Percentiles rank a stretch among this genome's conserved stretches.
Conservation (phyloP, 2,888 invertebrate species). For the Lasioglossum calceatum region DNA sequence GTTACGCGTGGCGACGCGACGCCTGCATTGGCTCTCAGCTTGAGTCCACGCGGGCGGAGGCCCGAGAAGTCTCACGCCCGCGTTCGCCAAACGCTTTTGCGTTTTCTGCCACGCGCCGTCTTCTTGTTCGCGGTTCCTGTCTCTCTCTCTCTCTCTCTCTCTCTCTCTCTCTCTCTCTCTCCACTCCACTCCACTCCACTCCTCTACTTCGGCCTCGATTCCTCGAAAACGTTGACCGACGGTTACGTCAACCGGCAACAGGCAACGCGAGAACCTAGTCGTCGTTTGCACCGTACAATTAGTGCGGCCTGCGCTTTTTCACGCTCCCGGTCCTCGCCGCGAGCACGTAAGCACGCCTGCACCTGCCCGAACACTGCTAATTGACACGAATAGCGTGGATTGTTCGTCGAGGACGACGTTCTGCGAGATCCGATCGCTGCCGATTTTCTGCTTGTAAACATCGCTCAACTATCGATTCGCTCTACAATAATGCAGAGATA, state of each 20-base stretch:
- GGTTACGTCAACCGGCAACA: constrained; percentile 34
- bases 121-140: constrained; percentile 13
- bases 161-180: no score
- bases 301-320: constrained; percentile 59
- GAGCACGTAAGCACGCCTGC: constrained; percentile 56
- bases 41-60: neutral
- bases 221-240: constrained; percentile 48
- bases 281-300: constrained; percentile 63
- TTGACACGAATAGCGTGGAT: constrained; percentile 70
- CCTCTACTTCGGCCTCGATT: constrained; percentile 50
- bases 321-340: constrained; percentile 40
- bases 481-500: neutral
- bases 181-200: no score
- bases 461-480: neutral
- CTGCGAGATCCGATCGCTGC: constrained; percentile 9
- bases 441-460: neutral
- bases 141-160: neutral
- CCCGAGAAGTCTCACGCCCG: constrained; percentile 2
- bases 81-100: constrained; percentile 31
- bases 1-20: constrained; percentile 31
- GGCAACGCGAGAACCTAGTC: constrained; percentile 17
- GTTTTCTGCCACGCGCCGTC: constrained; percentile 27
- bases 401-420: constrained; percentile 65
- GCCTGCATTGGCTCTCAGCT: constrained; percentile 7
- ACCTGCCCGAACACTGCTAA: constrained; percentile 66